phyloP scores from a whole-genome alignment of 2,888 invertebrate species.

The Panzeria rudis region DNA sequence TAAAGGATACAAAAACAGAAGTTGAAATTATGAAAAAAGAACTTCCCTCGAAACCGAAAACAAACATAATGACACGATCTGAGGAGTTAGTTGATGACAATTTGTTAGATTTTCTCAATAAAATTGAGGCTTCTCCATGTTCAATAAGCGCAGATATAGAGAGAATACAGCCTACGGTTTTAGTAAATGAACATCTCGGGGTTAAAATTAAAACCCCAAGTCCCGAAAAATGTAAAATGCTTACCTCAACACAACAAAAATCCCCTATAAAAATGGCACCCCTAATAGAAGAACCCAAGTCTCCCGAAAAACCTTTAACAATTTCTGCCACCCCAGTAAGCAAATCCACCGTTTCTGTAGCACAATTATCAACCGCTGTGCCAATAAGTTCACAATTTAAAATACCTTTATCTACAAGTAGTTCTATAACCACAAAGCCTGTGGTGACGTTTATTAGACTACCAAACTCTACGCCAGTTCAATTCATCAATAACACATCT shows the following conservation, averaged over 20 bases:
- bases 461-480: slow-evolving; percentile 19
- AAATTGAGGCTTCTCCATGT: slow-evolving; percentile 77
- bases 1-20: not conserved
- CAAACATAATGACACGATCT: slow-evolving; percentile 75
- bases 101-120: slow-evolving; percentile 80
- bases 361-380: not conserved
- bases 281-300: not conserved
- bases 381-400: not conserved
- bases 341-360: not conserved
- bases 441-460: slow-evolving; percentile 39
- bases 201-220: slow-evolving; percentile 64
- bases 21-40: not conserved
- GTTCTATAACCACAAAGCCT: slow-evolving; percentile 19
- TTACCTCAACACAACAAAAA: slow-evolving; percentile 1
- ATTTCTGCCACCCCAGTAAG: not conserved
- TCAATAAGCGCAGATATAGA: slow-evolving; percentile 79
- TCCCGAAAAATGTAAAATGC: slow-evolving; percentile 46
- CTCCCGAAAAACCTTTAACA: not conserved
- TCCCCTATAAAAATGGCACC: slow-evolving; percentile 10
- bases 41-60: slow-evolving; percentile 64
- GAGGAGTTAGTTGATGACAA: slow-evolving; percentile 77
- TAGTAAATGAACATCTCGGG: slow-evolving; percentile 76
- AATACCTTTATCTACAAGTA: not conserved
- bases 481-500: not conserved
- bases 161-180: slow-evolving; percentile 82